These are phyloP conservation scores for Seriola rivoliana DNA, from an alignment of 2,113 vertebrate genomes.

Conservation along the genomic window DNA sequence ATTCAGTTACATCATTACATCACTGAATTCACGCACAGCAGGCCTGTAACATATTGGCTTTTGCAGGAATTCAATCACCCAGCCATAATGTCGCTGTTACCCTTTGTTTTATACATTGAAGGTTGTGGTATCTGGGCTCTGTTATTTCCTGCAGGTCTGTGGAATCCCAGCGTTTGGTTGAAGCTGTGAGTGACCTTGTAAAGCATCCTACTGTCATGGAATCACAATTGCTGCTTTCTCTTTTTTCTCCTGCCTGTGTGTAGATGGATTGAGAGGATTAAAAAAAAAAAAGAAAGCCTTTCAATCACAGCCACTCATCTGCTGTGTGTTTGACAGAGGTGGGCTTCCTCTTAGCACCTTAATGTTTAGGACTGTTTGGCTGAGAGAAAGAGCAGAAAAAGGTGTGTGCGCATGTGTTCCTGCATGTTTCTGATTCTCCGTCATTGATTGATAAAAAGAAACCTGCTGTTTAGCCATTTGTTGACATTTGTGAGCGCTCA, in stretches of 20 bases:
- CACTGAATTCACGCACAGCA: neutral
- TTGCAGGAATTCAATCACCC: neutral
- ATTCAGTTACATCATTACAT: constrained; percentile 5
- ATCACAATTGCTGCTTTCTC: constrained; percentile 23
- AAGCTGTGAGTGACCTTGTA: constrained; percentile 59
- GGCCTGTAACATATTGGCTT: neutral
- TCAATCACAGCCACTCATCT: neutral
- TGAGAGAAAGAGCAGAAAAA: neutral
- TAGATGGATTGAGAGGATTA: neutral
- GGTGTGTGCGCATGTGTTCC: constrained; percentile 4
- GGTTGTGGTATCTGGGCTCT: neutral
- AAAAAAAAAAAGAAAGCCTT: neutral
- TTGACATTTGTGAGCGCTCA: constrained; percentile 47
- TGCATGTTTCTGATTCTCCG: neutral
- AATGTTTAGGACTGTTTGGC: neutral
- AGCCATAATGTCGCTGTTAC: no score
- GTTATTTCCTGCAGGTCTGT: neutral
- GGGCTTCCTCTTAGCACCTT: neutral
- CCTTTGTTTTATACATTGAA: neutral
- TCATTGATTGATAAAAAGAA: constrained; percentile 25
- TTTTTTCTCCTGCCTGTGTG: neutral
- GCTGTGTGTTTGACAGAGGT: neutral
- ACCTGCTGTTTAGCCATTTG: constrained; percentile 31
- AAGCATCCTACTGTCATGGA: constrained; percentile 44
- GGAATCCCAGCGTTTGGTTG: neutral